Base-by-base conservation (phyloP, 2,797 vertebrate species). In the Cuniculus paca region DNA sequence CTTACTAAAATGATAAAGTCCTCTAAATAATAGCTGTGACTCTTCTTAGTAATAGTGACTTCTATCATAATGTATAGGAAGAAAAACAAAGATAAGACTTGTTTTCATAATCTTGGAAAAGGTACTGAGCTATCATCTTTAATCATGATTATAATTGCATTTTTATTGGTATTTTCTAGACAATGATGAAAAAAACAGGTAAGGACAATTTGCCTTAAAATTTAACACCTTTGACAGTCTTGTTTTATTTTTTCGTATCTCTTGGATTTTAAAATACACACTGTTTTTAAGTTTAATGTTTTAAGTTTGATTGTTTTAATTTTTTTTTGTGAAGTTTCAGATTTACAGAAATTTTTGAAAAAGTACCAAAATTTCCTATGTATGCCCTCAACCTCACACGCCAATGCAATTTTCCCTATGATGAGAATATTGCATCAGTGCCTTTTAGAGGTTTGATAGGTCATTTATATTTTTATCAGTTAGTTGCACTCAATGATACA, bases 151-250 rank as follows among this genome's bases (percentile, higher is more conserved):
- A 65, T 52, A 86, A 65, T 20, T 84, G 26, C 0, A 82, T 36
- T n/a, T n/a, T 82, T 72, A 85, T 22, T 52, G n/a, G 20, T 50
- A 12, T 91, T 82, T 96, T 68, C n/a, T 82, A 79, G 6, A 81
- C 24, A 75, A 63, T 28, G 34, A 52, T 68, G 10, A 87, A 63
- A 5, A 50, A 6, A 36, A 16, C 24, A 74, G 72, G 19, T 13
- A 92, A 88, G 39, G 5, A 52, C 9, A 39, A 1, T 74, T 58
- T 56, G 6, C 6, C 11, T 80, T 75, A 1, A 26, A 34, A 1
- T 6, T 58, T 54, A 50, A 36, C 4, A 0, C 4, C 8, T 52
- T 90, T 39, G 20, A 50, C 17, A 63, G 4, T 78, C 34, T 31
- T 36, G 7, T 9, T 75, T 36, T 3, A 52, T 58, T 84, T 26